Percentiles rank a stretch among this genome's conserved stretches.
Evolutionary conservation across 2,113 vertebrate species (phyloP).

Genomic region (Pholis gunnellus): DNA sequence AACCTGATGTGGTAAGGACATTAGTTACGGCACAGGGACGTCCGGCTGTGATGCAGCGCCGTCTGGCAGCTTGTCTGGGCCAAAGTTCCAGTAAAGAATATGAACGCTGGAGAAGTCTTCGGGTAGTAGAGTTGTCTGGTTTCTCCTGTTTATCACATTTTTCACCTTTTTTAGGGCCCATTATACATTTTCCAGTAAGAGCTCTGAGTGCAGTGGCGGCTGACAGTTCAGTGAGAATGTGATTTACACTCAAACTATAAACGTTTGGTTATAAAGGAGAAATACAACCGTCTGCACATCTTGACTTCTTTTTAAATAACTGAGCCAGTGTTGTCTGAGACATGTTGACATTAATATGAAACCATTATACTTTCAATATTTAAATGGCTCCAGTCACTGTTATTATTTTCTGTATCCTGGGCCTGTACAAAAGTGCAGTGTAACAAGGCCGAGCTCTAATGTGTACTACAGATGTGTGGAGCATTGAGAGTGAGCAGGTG

Average conservation of each 20-base stretch:
- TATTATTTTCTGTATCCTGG: not conserved
- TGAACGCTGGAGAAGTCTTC: not conserved
- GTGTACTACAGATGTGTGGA: conserved; percentile 37
- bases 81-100: not conserved
- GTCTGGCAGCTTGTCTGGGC: conserved; percentile 31
- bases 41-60: conserved; percentile 24
- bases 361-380: conserved; percentile 22
- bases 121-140: not conserved
- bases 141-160: not conserved
- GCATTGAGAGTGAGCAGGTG: not conserved
- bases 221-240: conserved; percentile 10
- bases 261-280: conserved; percentile 15
- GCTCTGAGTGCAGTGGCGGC: not conserved
- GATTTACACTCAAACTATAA: conserved; percentile 32
- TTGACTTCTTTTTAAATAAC: not conserved
- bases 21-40: conserved; percentile 18
- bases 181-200: conserved; percentile 6
- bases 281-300: conserved; percentile 33
- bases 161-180: conserved; percentile 5
- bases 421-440: conserved; percentile 3
- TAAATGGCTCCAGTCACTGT: conserved; percentile 9
- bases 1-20: conserved; percentile 17
- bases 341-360: conserved; percentile 19
- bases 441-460: conserved; percentile 19
- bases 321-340: not conserved